Evolutionary conservation across 23 tunicate species (phyloP), one percentile per base, ranked within the genome.

Genomic region (Pegea sp.): DNA sequence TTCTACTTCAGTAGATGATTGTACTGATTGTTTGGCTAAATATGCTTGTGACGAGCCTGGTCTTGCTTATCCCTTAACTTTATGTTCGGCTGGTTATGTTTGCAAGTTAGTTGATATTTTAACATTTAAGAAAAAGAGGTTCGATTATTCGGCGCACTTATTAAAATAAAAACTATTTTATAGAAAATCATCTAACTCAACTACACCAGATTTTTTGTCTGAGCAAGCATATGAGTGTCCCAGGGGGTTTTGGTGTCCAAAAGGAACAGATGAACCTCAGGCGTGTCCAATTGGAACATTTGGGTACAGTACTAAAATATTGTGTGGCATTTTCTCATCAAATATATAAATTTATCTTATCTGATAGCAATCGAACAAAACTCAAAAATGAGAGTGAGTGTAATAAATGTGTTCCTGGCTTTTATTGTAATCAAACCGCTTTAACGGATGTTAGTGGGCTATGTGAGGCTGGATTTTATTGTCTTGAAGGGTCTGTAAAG

Each of bases 1-100:
- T 1, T 24, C 55, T 16, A 42, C 48, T 22, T 18, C 69, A 5
- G 31, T n/a, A 42, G 51, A 3, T 3, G 54, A 70, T 22, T 87
- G 96, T 30, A 34, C 44, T 1, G 34, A 26, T 2, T 87, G 96
- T 33, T 52, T 64, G 16, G 77, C 60, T 3, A 60, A 33, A 25
- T 87, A 48, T 44, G 87, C 87, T 46, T 87, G 96, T 53, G 77
- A 64, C 43, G 69, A 69, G 48, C 46, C 53, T 0, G 95, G 95
- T 0, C 43, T 84, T 16, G 44, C 30, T 19, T 68, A 63, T 57
- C 95, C 95, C 0, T 50, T 52, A 8, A 61, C 49, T 1, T 27
- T 29, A 22, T 84, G 95, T 49, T 46, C 56, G 11, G 67, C 84
- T 5, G 84, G 95, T 4, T 84, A 67, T 44, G 73, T 67, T 57